A percentile compares a stretch with the other conserved stretches of the same genome.
These are phyloP conservation scores for Fregetta grallaria DNA, from an alignment of 2,113 vertebrate genomes.

Conservation along the genomic window DNA sequence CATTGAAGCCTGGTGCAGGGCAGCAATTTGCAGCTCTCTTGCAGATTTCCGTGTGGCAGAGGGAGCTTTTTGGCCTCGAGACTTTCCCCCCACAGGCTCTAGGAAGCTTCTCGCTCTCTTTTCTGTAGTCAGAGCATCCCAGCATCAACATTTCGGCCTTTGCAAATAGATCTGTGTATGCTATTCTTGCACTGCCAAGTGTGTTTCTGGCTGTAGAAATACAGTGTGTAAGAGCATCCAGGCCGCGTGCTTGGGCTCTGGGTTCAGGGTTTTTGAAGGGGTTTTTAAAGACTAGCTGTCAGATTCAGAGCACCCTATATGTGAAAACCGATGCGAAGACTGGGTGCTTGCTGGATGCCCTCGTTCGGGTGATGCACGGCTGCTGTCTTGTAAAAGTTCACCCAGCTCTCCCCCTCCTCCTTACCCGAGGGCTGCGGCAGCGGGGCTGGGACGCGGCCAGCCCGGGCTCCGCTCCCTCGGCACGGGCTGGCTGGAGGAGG, in stretches of 20 bases:
- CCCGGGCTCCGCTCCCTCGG: background rate
- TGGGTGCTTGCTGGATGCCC: fast-evolving
- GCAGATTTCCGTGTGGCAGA: background rate
- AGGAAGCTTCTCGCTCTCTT: fast-evolving
- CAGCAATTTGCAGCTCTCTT: background rate
- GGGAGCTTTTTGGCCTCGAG: background rate
- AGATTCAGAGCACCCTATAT: fast-evolving
- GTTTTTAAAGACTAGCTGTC: background rate
- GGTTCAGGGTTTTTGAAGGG: no score
- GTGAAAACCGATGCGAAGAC: fast-evolving
- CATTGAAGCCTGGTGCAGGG: background rate
- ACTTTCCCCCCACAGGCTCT: background rate
- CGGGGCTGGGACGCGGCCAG: fast-evolving
- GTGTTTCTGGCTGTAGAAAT: background rate
- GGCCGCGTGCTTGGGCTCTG: fast-evolving
- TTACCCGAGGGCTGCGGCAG: background rate
- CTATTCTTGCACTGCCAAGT: background rate
- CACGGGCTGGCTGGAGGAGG: background rate
- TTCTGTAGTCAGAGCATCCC: background rate
- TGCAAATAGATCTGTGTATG: no score
- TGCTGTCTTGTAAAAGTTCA: background rate
- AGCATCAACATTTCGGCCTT: background rate
- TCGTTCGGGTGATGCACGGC: fast-evolving
- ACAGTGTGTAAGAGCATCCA: background rate
- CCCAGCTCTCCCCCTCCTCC: background rate